Evolutionary conservation across 2,113 vertebrate species (phyloP).

Genomic region (Marcusenius ussheri): DNA sequence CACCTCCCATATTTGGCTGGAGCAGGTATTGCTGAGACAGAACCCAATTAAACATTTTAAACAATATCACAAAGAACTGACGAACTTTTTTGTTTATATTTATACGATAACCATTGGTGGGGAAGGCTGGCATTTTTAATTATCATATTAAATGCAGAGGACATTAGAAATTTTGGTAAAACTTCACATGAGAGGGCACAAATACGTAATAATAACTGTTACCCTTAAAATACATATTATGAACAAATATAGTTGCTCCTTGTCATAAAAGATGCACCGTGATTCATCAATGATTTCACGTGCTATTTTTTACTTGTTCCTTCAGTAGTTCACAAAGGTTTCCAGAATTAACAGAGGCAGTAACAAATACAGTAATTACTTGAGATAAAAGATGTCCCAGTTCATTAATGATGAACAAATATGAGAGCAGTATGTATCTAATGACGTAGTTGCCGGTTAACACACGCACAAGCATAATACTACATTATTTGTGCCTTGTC

Average conservation of each 20-base stretch:
- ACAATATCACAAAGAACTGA: background rate
- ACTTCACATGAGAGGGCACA: background rate
- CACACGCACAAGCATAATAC: background rate
- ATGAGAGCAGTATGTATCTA: background rate
- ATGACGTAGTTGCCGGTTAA: background rate
- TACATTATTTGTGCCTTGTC: background rate
- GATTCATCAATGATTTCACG: background rate
- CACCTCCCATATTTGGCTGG: slow-evolving; percentile 79
- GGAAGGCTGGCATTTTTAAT: background rate
- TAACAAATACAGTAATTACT: background rate
- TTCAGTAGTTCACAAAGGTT: background rate
- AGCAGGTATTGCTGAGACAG: slow-evolving; percentile 63
- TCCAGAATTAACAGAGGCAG: background rate
- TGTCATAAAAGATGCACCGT: background rate
- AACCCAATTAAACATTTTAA: background rate
- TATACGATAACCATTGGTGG: too few relatives aligned
- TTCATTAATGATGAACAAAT: background rate
- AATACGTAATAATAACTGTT: background rate
- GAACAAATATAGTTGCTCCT: background rate
- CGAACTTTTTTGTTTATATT: background rate
- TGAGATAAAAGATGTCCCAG: background rate
- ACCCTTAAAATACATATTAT: background rate
- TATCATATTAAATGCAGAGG: background rate
- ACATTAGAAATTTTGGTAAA: background rate
- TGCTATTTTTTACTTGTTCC: background rate